Evolutionary conservation across 1,140 invertebrate genomes (phyloP), one percentile per base, ranked within the genome.

Genomic region (Caligus rogercresseyi): DNA sequence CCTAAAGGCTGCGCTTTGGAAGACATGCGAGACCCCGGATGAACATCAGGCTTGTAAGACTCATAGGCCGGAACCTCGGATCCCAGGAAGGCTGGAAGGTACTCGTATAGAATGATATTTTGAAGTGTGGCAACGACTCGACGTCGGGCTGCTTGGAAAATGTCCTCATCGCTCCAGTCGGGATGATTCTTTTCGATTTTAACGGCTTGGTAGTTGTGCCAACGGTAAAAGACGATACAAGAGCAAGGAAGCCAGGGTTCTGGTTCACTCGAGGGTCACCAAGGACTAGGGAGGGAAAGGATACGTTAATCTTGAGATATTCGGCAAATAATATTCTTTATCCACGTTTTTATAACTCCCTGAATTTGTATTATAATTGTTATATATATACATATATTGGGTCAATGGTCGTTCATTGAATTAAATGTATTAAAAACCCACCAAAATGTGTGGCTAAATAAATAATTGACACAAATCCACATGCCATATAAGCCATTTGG

Each of bases 31-130:
- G 31, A 98, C 83, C 15, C 93, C 0, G 95, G 93, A 73, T 97
- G 91, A 1, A 95, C 78, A 69, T 95, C 89, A 3, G 88, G 79
- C 58, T 89, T 87, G 74, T 98, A 97, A 0, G 89, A 85, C 0
- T 73, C 68, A 68, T 92, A 93, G 0, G 77, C 66, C 0, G 78
- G 78, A 14, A 89, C 69, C 3, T 79, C 69, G 4, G 70, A 66
- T 0, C 83, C 86, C 11, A 95, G 71, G 65, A 97, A 83, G 1
- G 85, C 83, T 4, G 95, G 93, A 43, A 98, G 75, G 74, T 96
- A 98, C 72, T 98, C 94, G 72, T 98, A 97, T 65, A 90, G 76
- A 65, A 98, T 90, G 24, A 98, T 86, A 70, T 95, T 98, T 88
- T 96, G 94, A 54, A 98, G 74, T 26, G 86, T 86, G 20, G 91